Evolutionary conservation across 2,113 vertebrate species (phyloP).

Genomic region (Elgaria multicarinata): DNA sequence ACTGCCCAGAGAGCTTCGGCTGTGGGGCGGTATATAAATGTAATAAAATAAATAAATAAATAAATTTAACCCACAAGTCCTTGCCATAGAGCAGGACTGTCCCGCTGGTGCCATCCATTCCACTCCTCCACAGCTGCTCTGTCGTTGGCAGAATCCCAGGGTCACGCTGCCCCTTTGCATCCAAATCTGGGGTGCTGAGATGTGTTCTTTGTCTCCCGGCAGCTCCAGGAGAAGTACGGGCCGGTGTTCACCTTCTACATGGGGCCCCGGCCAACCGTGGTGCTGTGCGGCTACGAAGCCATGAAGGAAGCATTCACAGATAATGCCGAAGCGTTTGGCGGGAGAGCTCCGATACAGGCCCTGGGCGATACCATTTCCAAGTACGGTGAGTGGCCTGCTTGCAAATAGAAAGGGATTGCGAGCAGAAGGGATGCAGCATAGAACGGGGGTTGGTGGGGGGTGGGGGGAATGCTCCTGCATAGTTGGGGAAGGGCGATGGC

Average conservation of each 20-base stretch:
- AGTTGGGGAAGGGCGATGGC: neutral
- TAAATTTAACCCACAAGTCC: too few species aligned
- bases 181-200: too few species aligned
- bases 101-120: too few species aligned
- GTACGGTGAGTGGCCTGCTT: slow-evolving; percentile 50
- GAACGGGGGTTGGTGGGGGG: neutral
- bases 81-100: too few species aligned
- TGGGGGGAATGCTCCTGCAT: neutral
- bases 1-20: too few species aligned
- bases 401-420: rapidly evolving
- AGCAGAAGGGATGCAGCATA: neutral
- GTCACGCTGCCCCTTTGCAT: too few species aligned
- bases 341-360: slow-evolving; percentile 31
- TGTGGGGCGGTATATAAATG: too few species aligned
- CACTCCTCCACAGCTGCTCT: too few species aligned
- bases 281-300: slow-evolving; percentile 59
- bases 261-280: slow-evolving; percentile 60
- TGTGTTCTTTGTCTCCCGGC: neutral
- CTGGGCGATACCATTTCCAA: slow-evolving; percentile 45
- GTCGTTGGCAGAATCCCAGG: too few species aligned
- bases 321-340: slow-evolving; percentile 56
- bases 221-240: slow-evolving; percentile 45
- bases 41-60: too few species aligned
- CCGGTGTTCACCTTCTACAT: slow-evolving; percentile 64
- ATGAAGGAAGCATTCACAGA: slow-evolving; percentile 61